Conservation (phyloP, 2,888 invertebrate species). For the Drosophila peninsularis region DNA sequence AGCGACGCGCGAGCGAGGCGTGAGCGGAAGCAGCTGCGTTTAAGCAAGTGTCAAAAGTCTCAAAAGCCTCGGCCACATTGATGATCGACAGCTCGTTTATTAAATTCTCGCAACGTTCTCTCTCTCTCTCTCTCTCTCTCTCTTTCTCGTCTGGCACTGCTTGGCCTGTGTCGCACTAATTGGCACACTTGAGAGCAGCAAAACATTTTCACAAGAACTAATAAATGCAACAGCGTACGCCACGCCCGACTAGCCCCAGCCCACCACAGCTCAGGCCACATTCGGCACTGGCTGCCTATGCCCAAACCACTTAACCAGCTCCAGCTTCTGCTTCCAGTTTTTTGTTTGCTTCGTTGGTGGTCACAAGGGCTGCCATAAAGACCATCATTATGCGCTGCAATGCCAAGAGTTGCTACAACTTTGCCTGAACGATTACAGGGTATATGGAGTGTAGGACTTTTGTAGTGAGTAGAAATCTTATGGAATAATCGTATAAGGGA, state of each 20-base stretch:
- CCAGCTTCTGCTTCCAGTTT: neutral
- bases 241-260: constrained; percentile 17
- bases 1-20: constrained; percentile 4
- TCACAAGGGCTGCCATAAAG: constrained; percentile 15
- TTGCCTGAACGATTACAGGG: neutral
- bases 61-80: constrained; percentile 40
- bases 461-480: no score
- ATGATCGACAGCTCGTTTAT: constrained; percentile 40
- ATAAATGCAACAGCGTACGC: constrained; percentile 42
- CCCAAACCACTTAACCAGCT: neutral
- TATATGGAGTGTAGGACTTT: neutral
- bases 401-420: neutral
- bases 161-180: constrained; percentile 36
- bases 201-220: constrained; percentile 45
- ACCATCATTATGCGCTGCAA: constrained; percentile 8
- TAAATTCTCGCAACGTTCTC: constrained; percentile 15
- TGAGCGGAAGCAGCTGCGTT: constrained; percentile 24
- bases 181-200: constrained; percentile 41
- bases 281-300: constrained; percentile 21
- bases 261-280: constrained; percentile 7
- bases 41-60: constrained; percentile 61
- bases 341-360: constrained; percentile 14
- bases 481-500: no score
- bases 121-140: neutral
- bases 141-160: neutral